phyloP scores from a whole-genome alignment of 2,113 vertebrate genomes.

The Chaetorhynchus papuensis region DNA sequence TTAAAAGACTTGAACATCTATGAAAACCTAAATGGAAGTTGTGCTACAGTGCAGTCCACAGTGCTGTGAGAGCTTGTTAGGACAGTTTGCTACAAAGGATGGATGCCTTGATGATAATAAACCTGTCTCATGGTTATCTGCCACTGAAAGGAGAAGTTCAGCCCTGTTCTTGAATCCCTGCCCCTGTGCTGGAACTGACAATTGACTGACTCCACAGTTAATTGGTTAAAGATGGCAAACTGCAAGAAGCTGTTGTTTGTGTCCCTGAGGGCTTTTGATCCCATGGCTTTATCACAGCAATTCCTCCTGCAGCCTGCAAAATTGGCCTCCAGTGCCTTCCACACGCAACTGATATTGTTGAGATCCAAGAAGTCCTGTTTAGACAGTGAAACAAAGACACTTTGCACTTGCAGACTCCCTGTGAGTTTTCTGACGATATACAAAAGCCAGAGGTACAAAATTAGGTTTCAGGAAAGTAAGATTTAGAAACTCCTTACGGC shows the following conservation, averaged over 20 bases:
- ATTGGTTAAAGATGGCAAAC: background rate
- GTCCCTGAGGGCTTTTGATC: background rate
- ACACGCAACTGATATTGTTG: rapidly evolving
- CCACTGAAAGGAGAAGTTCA: background rate
- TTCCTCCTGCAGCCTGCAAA: background rate
- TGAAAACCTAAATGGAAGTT: background rate
- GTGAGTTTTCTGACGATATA: background rate
- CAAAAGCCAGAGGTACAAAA: background rate
- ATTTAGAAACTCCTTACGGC: background rate
- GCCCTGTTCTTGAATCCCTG: background rate
- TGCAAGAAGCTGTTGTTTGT: background rate
- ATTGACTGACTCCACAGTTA: background rate
- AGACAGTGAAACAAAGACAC: background rate
- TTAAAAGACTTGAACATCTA: background rate
- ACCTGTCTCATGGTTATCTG: background rate
- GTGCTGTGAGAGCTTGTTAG: background rate
- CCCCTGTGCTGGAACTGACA: background rate
- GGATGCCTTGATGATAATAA: background rate
- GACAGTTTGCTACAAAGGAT: background rate
- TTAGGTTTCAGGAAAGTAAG: background rate
- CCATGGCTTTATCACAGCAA: background rate
- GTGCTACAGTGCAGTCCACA: background rate
- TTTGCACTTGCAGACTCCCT: background rate
- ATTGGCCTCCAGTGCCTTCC: background rate
- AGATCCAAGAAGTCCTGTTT: background rate